phyloP scores from a whole-genome alignment of 2,888 invertebrate species.

The Dicyrtomina minuta region DNA sequence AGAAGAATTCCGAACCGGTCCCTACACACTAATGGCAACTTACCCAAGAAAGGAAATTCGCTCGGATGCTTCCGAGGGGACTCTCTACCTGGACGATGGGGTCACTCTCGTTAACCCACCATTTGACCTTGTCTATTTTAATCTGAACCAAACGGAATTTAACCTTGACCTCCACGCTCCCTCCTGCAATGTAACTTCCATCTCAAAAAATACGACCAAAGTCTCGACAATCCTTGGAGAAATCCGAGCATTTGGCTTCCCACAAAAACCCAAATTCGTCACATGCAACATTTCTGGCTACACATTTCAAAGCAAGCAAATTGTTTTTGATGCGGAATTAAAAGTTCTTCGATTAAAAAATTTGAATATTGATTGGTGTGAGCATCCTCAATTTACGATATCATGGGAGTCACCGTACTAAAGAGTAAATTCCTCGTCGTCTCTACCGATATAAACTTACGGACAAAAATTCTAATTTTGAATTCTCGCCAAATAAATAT shows the following conservation, averaged over 20 bases:
- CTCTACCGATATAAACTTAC: too few relatives aligned
- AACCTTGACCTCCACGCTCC: too few relatives aligned
- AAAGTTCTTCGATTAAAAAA: slow-evolving; percentile 4
- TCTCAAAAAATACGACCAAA: neutral
- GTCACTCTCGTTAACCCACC: neutral
- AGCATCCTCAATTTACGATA: neutral
- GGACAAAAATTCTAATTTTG: too few relatives aligned
- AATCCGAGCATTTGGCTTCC: slow-evolving; percentile 27
- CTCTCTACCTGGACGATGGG: slow-evolving; percentile 37
- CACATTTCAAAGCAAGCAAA: neutral
- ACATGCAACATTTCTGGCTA: too few relatives aligned
- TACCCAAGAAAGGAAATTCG: neutral
- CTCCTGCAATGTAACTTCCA: too few relatives aligned
- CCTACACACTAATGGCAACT: slow-evolving; percentile 38
- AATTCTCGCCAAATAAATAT: too few relatives aligned
- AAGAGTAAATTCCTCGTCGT: too few relatives aligned
- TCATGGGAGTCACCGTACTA: too few relatives aligned
- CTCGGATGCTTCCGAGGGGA: slow-evolving; percentile 22
- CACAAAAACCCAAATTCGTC: neutral
- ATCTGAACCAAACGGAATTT: neutral
- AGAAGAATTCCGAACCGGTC: slow-evolving; percentile 32
- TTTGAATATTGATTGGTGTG: slow-evolving; percentile 1
- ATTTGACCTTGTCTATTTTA: slow-evolving; percentile 4
- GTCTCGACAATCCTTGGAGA: slow-evolving; percentile 25
- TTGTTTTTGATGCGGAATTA: neutral